phyloP scores from a whole-genome alignment of 2,113 vertebrate genomes.

The Clinocottus analis region DNA sequence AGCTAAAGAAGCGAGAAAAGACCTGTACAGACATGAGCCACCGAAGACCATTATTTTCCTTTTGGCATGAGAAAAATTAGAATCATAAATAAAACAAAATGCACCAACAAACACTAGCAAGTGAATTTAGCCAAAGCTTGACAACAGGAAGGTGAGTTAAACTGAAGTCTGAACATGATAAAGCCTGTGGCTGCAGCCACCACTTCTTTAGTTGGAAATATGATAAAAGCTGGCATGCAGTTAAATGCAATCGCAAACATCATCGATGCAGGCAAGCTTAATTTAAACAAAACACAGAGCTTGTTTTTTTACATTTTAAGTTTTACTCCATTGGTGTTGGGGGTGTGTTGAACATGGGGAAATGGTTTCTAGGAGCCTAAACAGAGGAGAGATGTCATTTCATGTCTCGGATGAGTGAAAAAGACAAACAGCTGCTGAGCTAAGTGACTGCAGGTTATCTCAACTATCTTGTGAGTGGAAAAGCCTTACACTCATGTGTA shows the following conservation, averaged over 20 bases:
- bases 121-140: slow-evolving; percentile 36
- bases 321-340: slow-evolving; percentile 7
- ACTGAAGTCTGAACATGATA: slow-evolving; percentile 59
- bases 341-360: slow-evolving; percentile 7
- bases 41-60: slow-evolving; percentile 10
- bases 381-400: too few species aligned
- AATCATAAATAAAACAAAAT: background rate
- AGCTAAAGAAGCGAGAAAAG: slow-evolving; percentile 8
- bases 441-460: slow-evolving; percentile 57
- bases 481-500: background rate
- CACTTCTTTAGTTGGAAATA: slow-evolving; percentile 60
- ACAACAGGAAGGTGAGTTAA: slow-evolving; percentile 53
- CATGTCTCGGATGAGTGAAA: slow-evolving; percentile 44
- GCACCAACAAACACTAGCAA: slow-evolving; percentile 17
- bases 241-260: slow-evolving; percentile 79
- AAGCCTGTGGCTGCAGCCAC: slow-evolving; percentile 64
- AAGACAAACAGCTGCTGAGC: slow-evolving; percentile 40
- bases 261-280: slow-evolving; percentile 45
- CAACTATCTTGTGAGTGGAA: slow-evolving; percentile 36
- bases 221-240: slow-evolving; percentile 69
- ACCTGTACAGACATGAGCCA: slow-evolving; percentile 4
- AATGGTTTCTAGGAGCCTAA: too few species aligned
- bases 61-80: background rate
- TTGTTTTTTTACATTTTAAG: slow-evolving; percentile 47
- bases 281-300: slow-evolving; percentile 37